Evolutionary conservation across 1,140 invertebrate species (phyloP).

Genomic region (Planococcus citri): DNA sequence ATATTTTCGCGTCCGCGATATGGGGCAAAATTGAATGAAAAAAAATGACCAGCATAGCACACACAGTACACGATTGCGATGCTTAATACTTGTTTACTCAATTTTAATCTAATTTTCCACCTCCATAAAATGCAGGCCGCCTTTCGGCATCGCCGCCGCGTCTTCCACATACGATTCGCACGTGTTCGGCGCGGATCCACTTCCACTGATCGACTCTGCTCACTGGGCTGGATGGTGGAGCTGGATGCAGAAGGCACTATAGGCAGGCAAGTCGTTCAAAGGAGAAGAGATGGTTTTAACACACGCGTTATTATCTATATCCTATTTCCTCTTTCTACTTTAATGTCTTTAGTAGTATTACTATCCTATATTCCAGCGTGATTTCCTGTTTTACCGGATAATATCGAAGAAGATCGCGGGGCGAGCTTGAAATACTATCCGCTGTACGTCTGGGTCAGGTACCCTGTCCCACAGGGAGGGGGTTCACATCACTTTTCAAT

Average conservation of each 20-base stretch:
- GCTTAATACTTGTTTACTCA: background rate
- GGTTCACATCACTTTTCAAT: constrained; percentile 19
- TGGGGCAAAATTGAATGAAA: background rate
- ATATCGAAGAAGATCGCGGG: constrained; percentile 16
- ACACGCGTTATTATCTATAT: constrained; percentile 18
- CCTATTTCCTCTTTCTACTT: constrained; percentile 16
- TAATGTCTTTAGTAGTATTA: constrained; percentile 19
- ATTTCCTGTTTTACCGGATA: constrained; percentile 18
- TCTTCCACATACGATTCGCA: background rate
- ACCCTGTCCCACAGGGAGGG: constrained; percentile 14
- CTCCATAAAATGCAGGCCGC: background rate
- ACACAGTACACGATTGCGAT: no score
- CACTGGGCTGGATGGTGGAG: no score
- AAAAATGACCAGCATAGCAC: background rate
- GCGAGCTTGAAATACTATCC: constrained; percentile 14
- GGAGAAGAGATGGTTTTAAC: constrained; percentile 4
- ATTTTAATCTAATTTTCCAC: constrained; percentile 8
- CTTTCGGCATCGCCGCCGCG: background rate
- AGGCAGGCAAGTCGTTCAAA: background rate
- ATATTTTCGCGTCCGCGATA: background rate
- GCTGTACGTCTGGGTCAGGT: constrained; percentile 17
- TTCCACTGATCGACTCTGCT: background rate
- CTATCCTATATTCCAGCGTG: constrained; percentile 11
- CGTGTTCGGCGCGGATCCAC: background rate
- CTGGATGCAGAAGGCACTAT: no score